Base-by-base conservation (phyloP, 2,113 vertebrate genomes). In the Arvicanthis niloticus region DNA sequence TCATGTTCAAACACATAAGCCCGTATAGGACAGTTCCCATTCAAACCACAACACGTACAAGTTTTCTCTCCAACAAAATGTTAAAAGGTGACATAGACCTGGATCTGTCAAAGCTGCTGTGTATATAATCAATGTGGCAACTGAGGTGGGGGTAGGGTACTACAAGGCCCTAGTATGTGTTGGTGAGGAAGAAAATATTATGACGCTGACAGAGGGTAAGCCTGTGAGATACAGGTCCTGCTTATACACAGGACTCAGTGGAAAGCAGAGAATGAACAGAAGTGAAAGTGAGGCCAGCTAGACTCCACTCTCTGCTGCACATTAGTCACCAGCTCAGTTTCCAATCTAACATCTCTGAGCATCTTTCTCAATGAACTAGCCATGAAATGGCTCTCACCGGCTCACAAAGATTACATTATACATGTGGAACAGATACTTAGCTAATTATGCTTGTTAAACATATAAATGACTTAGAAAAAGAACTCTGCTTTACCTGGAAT, bases 31-130 rank as follows among this genome's bases (percentile, higher is more conserved):
- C 31, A 22, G 24, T 51, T 56, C 34, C n/a, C 34, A n/a, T 6
- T 72, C 34, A 88, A 72, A 67, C 12, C 48, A 88, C 7, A 37
- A n/a, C 65, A 70, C 5, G 11, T n/a, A 24, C 31, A 89, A 53
- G 80, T 94, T 95, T 88, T 73, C 37, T 95, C 65, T 56, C 89
- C 62, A 48, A 37, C 67, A 56, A 60, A 94, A 89, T 34, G 37
- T 40, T 82, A 85, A 88, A 34, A 92, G 45, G 56, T 60, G 53
- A 5, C 37, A 22, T 26, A 11, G 51, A 80, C 29, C 26, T 42
- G 94, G 84, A 91, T 77, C 65, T 80, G 58, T 76, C 37, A 92
- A 89, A 95, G 58, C 67, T 48, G 4, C 26, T 60, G n/a, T 60
- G n/a, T 95, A 70, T 92, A 29, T 62, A 94, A 68, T 60, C 42